Evolutionary conservation across 1,140 invertebrate genomes (phyloP).

Genomic region (Leguminivora glycinivorella): DNA sequence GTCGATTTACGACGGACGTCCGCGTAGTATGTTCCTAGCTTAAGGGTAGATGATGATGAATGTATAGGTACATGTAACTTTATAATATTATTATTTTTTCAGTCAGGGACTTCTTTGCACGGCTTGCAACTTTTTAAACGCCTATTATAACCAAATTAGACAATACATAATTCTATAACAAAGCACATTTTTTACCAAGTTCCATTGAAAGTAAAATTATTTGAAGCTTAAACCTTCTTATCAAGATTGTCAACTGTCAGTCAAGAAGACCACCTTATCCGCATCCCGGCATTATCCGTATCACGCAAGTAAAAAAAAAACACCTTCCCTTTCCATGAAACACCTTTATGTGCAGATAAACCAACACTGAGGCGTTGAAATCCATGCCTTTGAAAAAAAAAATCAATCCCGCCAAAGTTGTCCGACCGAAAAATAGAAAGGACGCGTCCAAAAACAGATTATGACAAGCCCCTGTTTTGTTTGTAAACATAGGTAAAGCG

Average conservation of each 20-base stretch:
- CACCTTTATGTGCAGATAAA: conserved; percentile 64
- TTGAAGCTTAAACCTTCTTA: conserved; percentile 43
- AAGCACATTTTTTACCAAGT: conserved; percentile 35
- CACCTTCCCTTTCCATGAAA: conserved; percentile 67
- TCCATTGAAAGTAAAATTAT: conserved; percentile 59
- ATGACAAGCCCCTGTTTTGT: conserved; percentile 77
- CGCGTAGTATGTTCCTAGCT: no score
- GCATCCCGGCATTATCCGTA: conserved; percentile 56
- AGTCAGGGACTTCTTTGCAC: not conserved
- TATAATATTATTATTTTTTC: no score
- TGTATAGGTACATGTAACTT: no score
- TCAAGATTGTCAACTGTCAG: conserved; percentile 61
- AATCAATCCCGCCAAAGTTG: conserved; percentile 62
- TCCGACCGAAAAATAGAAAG: conserved; percentile 67
- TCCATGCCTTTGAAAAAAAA: conserved; percentile 67
- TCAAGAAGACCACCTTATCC: conserved; percentile 57
- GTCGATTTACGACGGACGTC: no score
- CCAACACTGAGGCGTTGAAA: conserved; percentile 74
- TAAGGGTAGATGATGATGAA: no score
- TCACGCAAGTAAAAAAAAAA: conserved; percentile 44
- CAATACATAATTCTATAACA: conserved; percentile 38
- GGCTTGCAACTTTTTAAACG: not conserved
- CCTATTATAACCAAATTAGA: not conserved
- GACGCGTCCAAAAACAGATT: conserved; percentile 73
- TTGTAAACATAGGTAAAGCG: conserved; percentile 69